Evolutionary conservation across 2,888 invertebrate species (phyloP).

Genomic region (Leptopilina myrica): DNA sequence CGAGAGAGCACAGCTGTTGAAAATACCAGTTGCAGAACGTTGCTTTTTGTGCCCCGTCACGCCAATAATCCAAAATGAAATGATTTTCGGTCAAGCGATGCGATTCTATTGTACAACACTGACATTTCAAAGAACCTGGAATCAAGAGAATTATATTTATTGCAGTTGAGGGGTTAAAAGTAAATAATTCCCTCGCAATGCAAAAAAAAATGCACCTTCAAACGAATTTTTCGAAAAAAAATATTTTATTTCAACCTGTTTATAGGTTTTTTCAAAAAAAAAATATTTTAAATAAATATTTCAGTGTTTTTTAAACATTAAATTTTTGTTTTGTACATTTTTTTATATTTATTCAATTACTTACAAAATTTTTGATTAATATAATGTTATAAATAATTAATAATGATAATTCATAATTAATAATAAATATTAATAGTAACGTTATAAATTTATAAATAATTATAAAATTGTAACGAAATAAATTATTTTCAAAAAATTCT

Average conservation of each 20-base stretch:
- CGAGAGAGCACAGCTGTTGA: constrained; percentile 48
- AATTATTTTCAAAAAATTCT: too few species aligned
- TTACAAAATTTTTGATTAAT: too few species aligned
- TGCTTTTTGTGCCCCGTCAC: constrained; percentile 53
- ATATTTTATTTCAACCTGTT: neutral
- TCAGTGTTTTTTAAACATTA: too few species aligned
- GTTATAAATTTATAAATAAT: too few species aligned
- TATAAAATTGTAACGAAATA: too few species aligned
- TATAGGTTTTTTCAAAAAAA: neutral
- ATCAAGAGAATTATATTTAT: too few species aligned
- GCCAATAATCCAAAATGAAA: constrained; percentile 41
- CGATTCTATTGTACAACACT: neutral
- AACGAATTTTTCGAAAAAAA: neutral
- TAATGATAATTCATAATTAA: too few species aligned
- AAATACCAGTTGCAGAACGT: constrained; percentile 52
- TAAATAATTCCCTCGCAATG: neutral
- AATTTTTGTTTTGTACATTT: too few species aligned
- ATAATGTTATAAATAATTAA: too few species aligned
- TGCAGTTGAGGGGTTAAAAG: neutral
- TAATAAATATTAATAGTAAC: too few species aligned
- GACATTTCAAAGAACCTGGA: neutral
- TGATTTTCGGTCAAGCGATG: constrained; percentile 22
- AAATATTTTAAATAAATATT: too few species aligned
- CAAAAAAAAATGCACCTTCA: neutral
- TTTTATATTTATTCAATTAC: too few species aligned